These are phyloP conservation scores for Oeneis ivallda DNA, from an alignment of 2,888 invertebrate species.

Conservation along the genomic window DNA sequence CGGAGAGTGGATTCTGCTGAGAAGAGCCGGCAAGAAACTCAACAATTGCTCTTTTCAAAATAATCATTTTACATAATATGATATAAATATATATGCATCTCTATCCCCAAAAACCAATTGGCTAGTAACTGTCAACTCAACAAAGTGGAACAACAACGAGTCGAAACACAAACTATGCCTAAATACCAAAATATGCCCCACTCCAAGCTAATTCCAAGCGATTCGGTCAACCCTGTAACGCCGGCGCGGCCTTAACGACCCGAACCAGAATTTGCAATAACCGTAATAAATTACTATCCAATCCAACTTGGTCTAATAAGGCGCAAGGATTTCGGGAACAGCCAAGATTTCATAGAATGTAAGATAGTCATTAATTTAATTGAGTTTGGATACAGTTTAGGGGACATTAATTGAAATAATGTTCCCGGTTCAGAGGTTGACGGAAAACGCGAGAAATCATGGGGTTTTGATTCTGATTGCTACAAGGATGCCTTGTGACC, in stretches of 20 bases:
- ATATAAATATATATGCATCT: background rate
- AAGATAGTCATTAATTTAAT: conserved; percentile 63
- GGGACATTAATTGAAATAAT: conserved; percentile 44
- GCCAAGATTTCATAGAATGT: conserved; percentile 48
- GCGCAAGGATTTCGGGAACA: conserved; percentile 52
- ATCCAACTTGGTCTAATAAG: conserved; percentile 69
- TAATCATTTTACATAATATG: no score
- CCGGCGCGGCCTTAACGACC: conserved; percentile 49
- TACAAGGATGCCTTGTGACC: background rate
- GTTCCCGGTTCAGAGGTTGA: conserved; percentile 36
- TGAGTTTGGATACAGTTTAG: conserved; percentile 53
- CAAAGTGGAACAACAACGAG: conserved; percentile 2
- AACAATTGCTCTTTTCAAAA: no score
- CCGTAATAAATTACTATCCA: conserved; percentile 71
- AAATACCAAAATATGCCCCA: conserved; percentile 49
- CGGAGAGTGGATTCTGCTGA: no score
- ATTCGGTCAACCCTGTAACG: conserved; percentile 53
- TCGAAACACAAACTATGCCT: conserved; percentile 10
- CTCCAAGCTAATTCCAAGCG: conserved; percentile 51
- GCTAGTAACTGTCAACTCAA: conserved; percentile 3
- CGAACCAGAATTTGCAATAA: conserved; percentile 62
- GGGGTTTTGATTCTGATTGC: conserved; percentile 26
- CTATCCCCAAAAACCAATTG: background rate
- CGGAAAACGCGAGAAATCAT: conserved; percentile 37
- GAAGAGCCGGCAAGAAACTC: no score